Conservation (phyloP, 2,113 vertebrate species). For the Chauna torquata region DNA sequence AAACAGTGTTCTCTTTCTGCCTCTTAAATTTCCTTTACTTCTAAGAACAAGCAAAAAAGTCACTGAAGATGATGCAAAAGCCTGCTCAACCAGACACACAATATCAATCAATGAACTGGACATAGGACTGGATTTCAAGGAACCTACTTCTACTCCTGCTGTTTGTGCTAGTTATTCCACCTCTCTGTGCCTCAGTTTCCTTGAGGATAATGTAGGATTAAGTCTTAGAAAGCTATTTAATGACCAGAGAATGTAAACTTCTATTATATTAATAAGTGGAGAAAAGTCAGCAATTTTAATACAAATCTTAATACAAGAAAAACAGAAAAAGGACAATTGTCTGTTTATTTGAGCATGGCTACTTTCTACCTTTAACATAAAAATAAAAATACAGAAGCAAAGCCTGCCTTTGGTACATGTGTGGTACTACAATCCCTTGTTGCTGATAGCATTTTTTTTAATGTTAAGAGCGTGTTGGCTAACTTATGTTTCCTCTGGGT, state of each 20-base stretch:
- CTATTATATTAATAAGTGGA: not conserved
- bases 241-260: not conserved
- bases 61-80: conserved; percentile 9
- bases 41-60: conserved; percentile 27
- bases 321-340: not conserved
- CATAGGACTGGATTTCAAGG: not conserved
- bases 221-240: not conserved
- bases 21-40: conserved; percentile 37
- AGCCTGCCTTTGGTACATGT: not conserved
- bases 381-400: conserved; percentile 27
- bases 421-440: conserved; percentile 18
- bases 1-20: conserved; percentile 21
- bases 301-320: not conserved
- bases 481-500: conserved; percentile 62
- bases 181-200: not conserved
- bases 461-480: conserved; percentile 53
- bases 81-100: not conserved
- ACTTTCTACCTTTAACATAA: conserved; percentile 1
- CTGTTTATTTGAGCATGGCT: not conserved
- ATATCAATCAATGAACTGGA: conserved; percentile 15
- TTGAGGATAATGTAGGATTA: not conserved
- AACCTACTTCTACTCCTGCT: not conserved
- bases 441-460: conserved; percentile 52
- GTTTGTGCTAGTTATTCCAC: not conserved
- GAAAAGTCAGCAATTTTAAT: not conserved